Evolutionary conservation across 2,888 invertebrate genomes (phyloP).

Genomic region (Hirtodrosophila cameraria): DNA sequence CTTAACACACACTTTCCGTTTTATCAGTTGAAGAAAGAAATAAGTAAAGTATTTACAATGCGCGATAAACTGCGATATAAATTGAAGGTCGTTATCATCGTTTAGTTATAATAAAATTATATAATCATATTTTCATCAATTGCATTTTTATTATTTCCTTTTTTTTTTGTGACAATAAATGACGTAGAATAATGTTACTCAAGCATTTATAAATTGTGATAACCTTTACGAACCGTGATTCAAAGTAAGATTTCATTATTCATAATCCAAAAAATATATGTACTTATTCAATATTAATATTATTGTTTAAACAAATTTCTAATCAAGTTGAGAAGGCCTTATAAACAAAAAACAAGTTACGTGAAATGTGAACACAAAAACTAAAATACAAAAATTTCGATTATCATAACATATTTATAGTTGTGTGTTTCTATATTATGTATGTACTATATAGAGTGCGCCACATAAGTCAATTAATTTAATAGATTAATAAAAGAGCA

Average conservation of each 20-base stretch:
- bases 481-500: constrained; percentile 11
- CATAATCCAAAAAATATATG: constrained; percentile 5
- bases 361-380: constrained; percentile 23
- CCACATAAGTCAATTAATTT: constrained; percentile 11
- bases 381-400: constrained; percentile 8
- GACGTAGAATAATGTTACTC: constrained; percentile 45
- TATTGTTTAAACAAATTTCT: constrained; percentile 43
- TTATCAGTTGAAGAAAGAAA: constrained; percentile 2
- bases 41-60: constrained; percentile 23
- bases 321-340: constrained; percentile 31
- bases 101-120: constrained; percentile 9
- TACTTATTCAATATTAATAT: constrained; percentile 14
- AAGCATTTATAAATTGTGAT: constrained; percentile 42
- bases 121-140: constrained; percentile 1
- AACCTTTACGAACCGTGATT: constrained; percentile 55
- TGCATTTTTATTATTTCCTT: neutral
- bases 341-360: constrained; percentile 50
- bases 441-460: neutral
- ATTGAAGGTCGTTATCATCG: constrained; percentile 3
- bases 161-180: constrained; percentile 24
- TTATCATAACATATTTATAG: constrained; percentile 17
- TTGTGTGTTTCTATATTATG: neutral
- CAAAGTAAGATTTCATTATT: constrained; percentile 32
- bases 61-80: constrained; percentile 20
- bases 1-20: neutral